phyloP scores from a whole-genome alignment of 2,797 vertebrate genomes.

The Periparus ater region DNA sequence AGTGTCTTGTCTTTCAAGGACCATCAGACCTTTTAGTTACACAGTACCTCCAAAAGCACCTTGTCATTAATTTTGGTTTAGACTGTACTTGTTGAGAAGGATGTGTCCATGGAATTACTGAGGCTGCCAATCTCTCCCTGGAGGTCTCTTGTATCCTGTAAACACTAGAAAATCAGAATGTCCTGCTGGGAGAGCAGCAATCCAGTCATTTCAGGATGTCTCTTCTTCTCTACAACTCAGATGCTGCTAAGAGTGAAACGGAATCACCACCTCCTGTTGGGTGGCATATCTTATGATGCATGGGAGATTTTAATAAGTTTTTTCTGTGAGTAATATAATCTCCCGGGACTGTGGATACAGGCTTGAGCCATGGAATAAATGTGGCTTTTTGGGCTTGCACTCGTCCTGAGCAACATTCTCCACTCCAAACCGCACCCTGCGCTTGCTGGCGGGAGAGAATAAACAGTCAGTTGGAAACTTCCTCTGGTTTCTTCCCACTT shows the following conservation, averaged over 20 bases:
- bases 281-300: constrained; percentile 64
- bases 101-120: background rate
- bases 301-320: constrained; percentile 61
- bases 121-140: background rate
- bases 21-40: background rate
- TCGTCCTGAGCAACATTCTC: constrained; percentile 58
- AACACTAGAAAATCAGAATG: constrained; percentile 2
- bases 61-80: background rate
- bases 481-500: constrained; percentile 26
- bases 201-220: background rate
- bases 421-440: constrained; percentile 55
- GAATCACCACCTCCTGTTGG: constrained; percentile 19
- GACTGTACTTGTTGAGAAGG: background rate
- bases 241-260: constrained; percentile 6
- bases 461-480: constrained; percentile 49
- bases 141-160: background rate
- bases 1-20: background rate
- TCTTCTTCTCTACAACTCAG: constrained; percentile 3
- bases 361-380: constrained; percentile 57
- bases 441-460: background rate
- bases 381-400: constrained; percentile 50
- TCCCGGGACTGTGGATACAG: constrained; percentile 42
- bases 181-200: background rate
- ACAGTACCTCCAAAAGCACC: background rate
- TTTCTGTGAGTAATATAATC: constrained; percentile 67